Evolutionary conservation across 2,113 vertebrate genomes (phyloP), one percentile per base, ranked within the genome.

Genomic region (Mandrillus leucophaeus): DNA sequence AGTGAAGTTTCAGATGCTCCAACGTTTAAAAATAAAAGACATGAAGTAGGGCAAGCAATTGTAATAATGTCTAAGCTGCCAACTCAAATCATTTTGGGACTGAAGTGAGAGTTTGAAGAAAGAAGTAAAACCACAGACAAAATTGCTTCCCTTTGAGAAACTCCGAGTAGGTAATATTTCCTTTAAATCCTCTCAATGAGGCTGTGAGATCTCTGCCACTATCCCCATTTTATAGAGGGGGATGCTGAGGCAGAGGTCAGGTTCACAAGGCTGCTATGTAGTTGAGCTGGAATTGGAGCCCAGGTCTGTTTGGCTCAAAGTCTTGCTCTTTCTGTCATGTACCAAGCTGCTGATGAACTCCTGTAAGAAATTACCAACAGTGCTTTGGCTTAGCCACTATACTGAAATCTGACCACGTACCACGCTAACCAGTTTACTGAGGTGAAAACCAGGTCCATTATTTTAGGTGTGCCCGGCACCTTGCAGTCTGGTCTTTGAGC

Each of bases 11-110:
- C 89, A 92, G 91, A 96, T 45, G 82, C 68, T 97, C 72, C 94
- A 70, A 30, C 38, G 75, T 96, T 96, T 95, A 97, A 97, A 96
- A 96, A 97, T 97, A 96, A 82, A 93, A 91, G 92, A 73, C 85
- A 94, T 6, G 87, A 97, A 97, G 92, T 89, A 96, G 95, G 97
- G 55, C 96, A 95, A 84, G 82, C 78, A 35, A 55, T 30, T 88
- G 93, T 93, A 80, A 93, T 95, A 95, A 89, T 80, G 72, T 40
- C n/a, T 17, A 59, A 83, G 87, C 90, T 83, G 91, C 88, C 90
- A 93, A 25, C 45, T 89, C 55, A 35, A 23, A 80, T 87, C 48
- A 52, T 57, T 75, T 50, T 35, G 88, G 90, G 64, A 90, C 75
- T 61, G 16, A 84, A 83, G 93, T 73, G 90, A 86, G 88, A 68